Evolutionary conservation across 2,113 vertebrate species (phyloP).

Genomic region (Pseudopipra pipra): DNA sequence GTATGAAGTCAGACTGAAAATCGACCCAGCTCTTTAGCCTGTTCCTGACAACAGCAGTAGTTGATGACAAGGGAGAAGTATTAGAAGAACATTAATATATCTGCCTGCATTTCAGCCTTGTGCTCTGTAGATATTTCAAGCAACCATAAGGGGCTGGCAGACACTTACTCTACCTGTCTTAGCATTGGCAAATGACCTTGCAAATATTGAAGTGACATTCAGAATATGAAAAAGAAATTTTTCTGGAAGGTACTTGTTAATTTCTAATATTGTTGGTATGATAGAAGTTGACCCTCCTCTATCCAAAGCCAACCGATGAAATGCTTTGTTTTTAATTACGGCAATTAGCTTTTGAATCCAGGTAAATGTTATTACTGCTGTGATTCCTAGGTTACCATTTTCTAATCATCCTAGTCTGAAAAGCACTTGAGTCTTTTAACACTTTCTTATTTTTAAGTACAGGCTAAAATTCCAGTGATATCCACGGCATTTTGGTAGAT

Average conservation of each 20-base stretch:
- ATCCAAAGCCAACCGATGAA: background rate
- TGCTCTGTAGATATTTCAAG: background rate
- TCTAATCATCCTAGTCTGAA: background rate
- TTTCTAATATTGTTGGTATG: background rate
- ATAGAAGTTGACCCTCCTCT: background rate
- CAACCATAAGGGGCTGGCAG: background rate
- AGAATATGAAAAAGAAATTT: background rate
- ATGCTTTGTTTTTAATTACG: background rate
- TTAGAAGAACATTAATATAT: background rate
- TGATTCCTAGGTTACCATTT: background rate
- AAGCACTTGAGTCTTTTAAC: background rate
- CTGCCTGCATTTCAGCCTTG: background rate
- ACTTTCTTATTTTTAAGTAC: background rate
- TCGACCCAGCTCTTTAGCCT: accelerated
- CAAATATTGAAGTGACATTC: background rate
- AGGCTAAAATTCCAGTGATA: background rate
- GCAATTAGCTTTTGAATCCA: background rate
- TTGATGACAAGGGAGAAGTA: background rate
- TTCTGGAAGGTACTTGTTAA: background rate
- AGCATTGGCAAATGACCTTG: background rate
- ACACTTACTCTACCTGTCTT: background rate
- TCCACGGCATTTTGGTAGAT: background rate
- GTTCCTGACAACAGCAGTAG: background rate
- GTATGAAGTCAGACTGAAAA: background rate
- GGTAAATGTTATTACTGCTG: background rate